Evolutionary conservation across 64 coral and sea anemone genomes (phyloP).

Genomic region (Trachythela sp.): DNA sequence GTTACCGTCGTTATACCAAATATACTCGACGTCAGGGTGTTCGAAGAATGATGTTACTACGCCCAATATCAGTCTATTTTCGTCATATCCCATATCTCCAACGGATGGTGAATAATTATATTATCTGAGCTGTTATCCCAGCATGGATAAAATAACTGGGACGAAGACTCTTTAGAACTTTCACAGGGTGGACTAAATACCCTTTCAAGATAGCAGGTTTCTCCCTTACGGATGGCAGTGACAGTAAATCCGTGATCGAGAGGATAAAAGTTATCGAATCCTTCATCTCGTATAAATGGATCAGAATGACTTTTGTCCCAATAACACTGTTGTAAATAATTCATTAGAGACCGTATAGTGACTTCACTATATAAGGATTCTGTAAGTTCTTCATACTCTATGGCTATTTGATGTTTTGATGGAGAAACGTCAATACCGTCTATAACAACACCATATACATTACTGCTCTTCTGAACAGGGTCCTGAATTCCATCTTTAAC

Average conservation of each 20-base stretch:
- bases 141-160: not conserved
- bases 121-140: not conserved
- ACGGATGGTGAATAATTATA: not conserved
- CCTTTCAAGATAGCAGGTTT: not conserved
- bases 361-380: not conserved
- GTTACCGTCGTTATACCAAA: no score
- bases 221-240: not conserved
- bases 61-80: not conserved
- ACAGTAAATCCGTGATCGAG: not conserved
- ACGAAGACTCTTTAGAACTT: not conserved
- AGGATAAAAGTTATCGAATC: not conserved
- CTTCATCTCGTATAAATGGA: not conserved
- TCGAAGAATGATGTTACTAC: not conserved
- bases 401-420: not conserved
- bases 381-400: constrained; percentile 4
- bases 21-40: no score
- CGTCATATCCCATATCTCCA: not conserved
- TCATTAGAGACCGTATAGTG: not conserved
- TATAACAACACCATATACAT: not conserved
- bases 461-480: not conserved
- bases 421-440: not conserved
- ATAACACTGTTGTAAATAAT: not conserved
- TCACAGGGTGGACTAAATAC: not conserved
- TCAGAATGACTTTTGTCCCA: not conserved
- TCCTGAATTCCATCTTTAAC: not conserved